phyloP scores from a whole-genome alignment of 2,113 vertebrate genomes.

The Tupaia tana region DNA sequence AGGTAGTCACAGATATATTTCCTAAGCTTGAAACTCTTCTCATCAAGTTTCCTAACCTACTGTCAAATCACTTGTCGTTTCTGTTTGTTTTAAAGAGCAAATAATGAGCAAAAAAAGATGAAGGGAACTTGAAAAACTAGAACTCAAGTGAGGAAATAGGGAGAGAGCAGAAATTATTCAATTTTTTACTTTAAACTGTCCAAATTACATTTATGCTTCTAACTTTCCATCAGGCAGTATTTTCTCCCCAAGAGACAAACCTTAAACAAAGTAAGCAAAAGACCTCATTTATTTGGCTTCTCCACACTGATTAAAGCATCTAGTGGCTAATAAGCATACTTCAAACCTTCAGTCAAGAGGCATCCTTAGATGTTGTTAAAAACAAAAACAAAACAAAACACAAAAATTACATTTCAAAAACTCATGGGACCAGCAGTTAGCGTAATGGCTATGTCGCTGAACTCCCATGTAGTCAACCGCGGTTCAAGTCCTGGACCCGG shows the following conservation, averaged over 20 bases:
- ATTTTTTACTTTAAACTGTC: neutral
- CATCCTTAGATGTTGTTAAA: neutral
- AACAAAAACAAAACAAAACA: neutral
- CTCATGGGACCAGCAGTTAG: too few species aligned
- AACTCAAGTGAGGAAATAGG: neutral
- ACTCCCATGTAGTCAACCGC: too few species aligned
- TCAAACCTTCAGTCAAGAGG: conserved; percentile 56
- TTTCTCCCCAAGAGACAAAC: conserved; percentile 19
- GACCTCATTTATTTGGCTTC: conserved; percentile 1
- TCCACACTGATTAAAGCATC: neutral
- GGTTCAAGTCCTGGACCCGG: too few species aligned
- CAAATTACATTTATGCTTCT: conserved; percentile 23
- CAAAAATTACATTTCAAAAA: conserved; percentile 1
- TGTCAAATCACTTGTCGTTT: neutral
- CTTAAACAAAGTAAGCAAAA: conserved; percentile 43
- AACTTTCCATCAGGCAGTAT: conserved; percentile 21
- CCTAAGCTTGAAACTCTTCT: conserved; percentile 3
- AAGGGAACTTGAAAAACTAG: neutral
- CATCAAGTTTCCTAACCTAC: neutral
- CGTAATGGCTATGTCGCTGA: too few species aligned
- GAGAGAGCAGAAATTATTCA: neutral
- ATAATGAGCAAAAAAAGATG: neutral
- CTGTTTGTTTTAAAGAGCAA: conserved; percentile 7
- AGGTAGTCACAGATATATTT: neutral
- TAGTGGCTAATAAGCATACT: conserved; percentile 44